phyloP scores from a whole-genome alignment of 2,113 vertebrate genomes.

The Barbus barbus region DNA sequence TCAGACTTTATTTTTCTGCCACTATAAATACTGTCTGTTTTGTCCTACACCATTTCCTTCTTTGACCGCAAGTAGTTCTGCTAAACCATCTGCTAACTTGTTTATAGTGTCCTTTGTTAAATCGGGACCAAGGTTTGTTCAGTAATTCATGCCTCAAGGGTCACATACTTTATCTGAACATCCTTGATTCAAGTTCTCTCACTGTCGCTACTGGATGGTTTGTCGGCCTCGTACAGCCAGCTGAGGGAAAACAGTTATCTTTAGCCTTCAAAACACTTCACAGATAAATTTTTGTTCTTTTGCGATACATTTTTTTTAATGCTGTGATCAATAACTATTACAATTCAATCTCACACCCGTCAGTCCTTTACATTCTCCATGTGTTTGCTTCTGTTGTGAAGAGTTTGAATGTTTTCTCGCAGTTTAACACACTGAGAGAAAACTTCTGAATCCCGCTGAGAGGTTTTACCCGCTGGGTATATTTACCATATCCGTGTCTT shows the following conservation, averaged over 20 bases:
- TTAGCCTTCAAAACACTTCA: background rate
- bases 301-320: background rate
- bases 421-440: background rate
- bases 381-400: background rate
- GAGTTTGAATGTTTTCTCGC: background rate
- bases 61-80: background rate
- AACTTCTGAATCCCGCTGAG: background rate
- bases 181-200: background rate
- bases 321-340: background rate
- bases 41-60: background rate
- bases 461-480: background rate
- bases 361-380: background rate
- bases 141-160: background rate
- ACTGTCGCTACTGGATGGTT: background rate
- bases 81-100: background rate
- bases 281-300: background rate
- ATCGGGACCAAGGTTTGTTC: background rate
- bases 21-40: background rate
- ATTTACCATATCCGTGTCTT: background rate
- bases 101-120: background rate
- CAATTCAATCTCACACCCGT: background rate
- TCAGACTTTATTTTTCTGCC: background rate
- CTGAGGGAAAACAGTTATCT: background rate
- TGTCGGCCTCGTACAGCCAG: no score
- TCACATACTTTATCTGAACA: background rate